Base-by-base conservation (phyloP, 2,888 invertebrate genomes). In the Cepaea hortensis region DNA sequence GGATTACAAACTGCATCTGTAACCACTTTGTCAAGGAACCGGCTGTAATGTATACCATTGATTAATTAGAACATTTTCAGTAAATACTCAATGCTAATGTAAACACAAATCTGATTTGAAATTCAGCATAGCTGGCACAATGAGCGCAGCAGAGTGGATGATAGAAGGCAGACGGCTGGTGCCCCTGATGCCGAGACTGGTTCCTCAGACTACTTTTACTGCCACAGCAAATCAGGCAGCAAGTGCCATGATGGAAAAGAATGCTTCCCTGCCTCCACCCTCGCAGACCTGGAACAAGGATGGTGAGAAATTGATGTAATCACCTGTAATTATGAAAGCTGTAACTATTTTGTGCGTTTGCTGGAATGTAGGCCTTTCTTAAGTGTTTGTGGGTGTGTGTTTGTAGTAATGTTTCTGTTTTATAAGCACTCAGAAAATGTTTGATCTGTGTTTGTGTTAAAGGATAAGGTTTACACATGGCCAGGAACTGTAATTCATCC, bases 131-230 rank as follows among this genome's bases (percentile, higher is more conserved):
- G 81, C 68, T 81, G 85, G 88, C 48, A 85, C 84, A 18, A 86
- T 86, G 55, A 81, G 86, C 15, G 95, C 96, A 91, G 90, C 92
- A 46, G 97, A 97, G 95, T 98, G 98, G 98, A 96, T 97, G 89
- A 96, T 97, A 90, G 98, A 98, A 95, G 98, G 98, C 20, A 96
- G 98, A 70, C 96, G 98, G 91, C 95, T 96, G 88, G 96, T 97
- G 91, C 98, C 98, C 3, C 95, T 98, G 80, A 95, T 98, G 79
- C 97, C 97, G 9, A 96, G 98, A 88, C 96, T 97, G n/a, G 96
- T 97, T 84, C 97, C 98, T 11, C 97, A 97, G 93, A 97, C 98
- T 9, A 96, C 97, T 72, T 97, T 97, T 93, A 97, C 97, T 87
- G 96, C 96, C 89, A 95, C 97, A 90, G 98, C 98, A 20, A 97